Base-by-base conservation (phyloP, 2,888 invertebrate species). In the Chaitophorus viminalis region DNA sequence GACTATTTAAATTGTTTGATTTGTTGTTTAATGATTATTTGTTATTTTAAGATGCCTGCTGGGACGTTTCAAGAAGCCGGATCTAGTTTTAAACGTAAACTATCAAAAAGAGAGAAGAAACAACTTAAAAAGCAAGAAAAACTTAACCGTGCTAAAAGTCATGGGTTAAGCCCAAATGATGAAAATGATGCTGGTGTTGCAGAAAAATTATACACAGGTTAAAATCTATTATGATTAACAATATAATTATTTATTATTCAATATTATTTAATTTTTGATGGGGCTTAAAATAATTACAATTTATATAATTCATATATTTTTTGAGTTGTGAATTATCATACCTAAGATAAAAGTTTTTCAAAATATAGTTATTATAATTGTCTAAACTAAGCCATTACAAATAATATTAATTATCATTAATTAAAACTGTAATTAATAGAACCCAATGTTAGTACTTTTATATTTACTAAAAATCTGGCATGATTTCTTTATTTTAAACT, bases 71-170 rank as follows among this genome's bases (percentile, higher is more conserved):
- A 94, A 90, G 95, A 96, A 91, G 95, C 95, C 89, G 95, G 95
- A 90, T 94, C 95, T 89, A 96, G 96, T 91, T 98, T 98, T 91
- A 95, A 97, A 91, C 93, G 98, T 91, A 98, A 98, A 93, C 93
- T 99, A 90, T 99, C 99, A 82, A 99, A 98, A 93, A 94, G 99
- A 81, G 99, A 99, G 92, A 99, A 99, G 92, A 99, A 99, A 91
- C 98, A 99, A 91, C 93, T 97, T 91, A 98, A 99, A 92, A 99
- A 98, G 92, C 96, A 97, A 91, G 97, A 97, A 91, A 97, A 97
- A 92, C 92, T 96, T 89, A 95, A 95, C 77, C 94, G 96, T 91
- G 92, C 96, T 90, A 95, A 96, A 92, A 95, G 95, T 79, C 92
- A 92, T 89, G 91, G 92, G 86, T 93, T 93, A 78, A 94, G 92